Evolutionary conservation across 1,140 invertebrate species (phyloP).

Genomic region (Wasmannia auropunctata): DNA sequence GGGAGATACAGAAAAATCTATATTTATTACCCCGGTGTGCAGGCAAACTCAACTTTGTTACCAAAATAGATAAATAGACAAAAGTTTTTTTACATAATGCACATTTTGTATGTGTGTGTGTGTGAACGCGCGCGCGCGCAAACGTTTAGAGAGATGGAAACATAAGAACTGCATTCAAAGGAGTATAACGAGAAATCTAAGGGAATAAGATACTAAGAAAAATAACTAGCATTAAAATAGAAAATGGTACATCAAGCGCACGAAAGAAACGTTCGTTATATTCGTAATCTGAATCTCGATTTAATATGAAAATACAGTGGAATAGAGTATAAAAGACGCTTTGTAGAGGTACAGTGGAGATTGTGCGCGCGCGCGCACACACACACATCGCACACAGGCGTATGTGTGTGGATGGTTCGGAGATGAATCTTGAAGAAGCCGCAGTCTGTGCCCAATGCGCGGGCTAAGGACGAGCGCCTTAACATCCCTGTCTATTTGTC

Average conservation of each 20-base stretch:
- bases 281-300: conserved; percentile 26
- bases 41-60: neutral
- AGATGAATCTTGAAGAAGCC: conserved; percentile 8
- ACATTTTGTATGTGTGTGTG: too few species aligned
- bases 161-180: neutral
- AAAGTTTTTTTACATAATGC: neutral
- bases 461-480: conserved; percentile 1
- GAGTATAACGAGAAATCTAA: neutral
- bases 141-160: neutral
- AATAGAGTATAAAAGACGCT: neutral
- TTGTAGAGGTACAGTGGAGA: neutral
- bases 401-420: neutral
- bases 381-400: too few species aligned
- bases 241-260: neutral
- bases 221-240: neutral
- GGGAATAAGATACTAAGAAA: neutral
- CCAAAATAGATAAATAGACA: neutral
- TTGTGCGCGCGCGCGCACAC: too few species aligned
- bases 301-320: conserved; percentile 12
- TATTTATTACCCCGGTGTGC: neutral
- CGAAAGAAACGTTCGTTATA: neutral
- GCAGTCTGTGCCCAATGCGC: neutral
- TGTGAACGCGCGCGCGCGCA: too few species aligned
- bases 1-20: neutral
- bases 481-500: conserved; percentile 67